Evolutionary conservation across 2,113 vertebrate species (phyloP), one percentile per base, ranked within the genome.

Genomic region (Saimiri boliviensis): DNA sequence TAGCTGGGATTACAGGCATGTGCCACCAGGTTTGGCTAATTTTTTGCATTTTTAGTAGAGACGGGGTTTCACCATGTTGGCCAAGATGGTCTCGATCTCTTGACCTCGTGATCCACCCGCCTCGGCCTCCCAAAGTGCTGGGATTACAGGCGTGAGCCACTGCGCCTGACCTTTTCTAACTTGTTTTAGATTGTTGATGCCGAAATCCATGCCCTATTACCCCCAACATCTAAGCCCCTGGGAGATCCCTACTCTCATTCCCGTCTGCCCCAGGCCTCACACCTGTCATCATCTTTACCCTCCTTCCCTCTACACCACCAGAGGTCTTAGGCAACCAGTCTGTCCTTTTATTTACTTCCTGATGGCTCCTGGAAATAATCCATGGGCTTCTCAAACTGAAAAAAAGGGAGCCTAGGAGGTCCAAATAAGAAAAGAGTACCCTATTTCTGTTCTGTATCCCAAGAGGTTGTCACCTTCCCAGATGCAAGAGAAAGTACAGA

Each of bases 141-240:
- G 32, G 66, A 68, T 68, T 68, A 68, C 16, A n/a, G 66, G 66
- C 66, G 3, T 68, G 16, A 68, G 66, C 66, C 66, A n/a, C 66
- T 35, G 32, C 7, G 32, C 32, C 66, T 68, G 66, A 32, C 32
- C 66, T 35, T 68, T 20, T 74, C 58, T 81, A 82, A 90, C 70
- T 89, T 93, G 60, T 85, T 96, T 93, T 89, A 81, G 40, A 86
- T 40, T 7, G 32, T 21, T 84, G 37, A 74, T 92, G 47, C n/a
- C 58, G 89, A 52, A 58, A 47, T 86, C 23, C 14, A 35, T 80
- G 32, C 45, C 54, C 45, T 30, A 5, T 93, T 13, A 25, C 27
- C 14, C 54, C 58, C 30, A 3, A 85, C n/a, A 93, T 91, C 73
- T 96, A 89, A 94, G 86, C 37, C 11, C 60, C 6, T 37, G 40